Conservation (phyloP, 2,113 vertebrate genomes). For the Pelodiscus sinensis region DNA sequence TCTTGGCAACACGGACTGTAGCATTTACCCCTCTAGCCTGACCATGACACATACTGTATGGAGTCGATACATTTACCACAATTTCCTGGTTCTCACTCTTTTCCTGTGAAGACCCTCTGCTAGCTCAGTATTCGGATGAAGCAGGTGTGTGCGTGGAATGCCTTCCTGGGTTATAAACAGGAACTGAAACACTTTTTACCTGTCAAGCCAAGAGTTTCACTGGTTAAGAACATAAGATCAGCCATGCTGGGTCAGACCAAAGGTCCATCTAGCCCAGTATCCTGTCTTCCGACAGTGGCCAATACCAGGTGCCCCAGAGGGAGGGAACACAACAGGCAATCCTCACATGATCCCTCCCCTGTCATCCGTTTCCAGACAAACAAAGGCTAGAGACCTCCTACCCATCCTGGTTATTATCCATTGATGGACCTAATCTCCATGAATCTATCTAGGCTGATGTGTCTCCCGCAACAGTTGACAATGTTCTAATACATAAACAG, state of each 20-base stretch:
- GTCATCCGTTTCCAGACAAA: no score
- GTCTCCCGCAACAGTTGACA: background rate
- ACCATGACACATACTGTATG: background rate
- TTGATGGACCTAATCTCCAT: no score
- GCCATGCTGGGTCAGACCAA: no score
- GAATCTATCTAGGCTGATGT: no score
- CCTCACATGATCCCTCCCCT: no score
- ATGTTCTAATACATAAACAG: background rate
- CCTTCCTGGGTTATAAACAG: background rate
- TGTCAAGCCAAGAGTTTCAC: background rate
- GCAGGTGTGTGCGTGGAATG: background rate
- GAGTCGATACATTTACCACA: background rate
- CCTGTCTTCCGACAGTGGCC: no score
- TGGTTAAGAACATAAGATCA: background rate
- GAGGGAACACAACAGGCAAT: no score
- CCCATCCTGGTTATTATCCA: no score
- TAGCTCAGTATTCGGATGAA: background rate
- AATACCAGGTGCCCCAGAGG: no score
- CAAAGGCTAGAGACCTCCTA: no score
- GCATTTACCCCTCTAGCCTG: background rate
- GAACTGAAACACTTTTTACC: background rate
- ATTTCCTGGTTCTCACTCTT: background rate
- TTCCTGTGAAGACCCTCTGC: background rate
- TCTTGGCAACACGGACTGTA: background rate
- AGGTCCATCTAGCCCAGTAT: no score